A percentile compares a stretch with the other conserved stretches of the same genome.
phyloP scores from a whole-genome alignment of 2,797 vertebrate species.

The Numenius phaeopus region DNA sequence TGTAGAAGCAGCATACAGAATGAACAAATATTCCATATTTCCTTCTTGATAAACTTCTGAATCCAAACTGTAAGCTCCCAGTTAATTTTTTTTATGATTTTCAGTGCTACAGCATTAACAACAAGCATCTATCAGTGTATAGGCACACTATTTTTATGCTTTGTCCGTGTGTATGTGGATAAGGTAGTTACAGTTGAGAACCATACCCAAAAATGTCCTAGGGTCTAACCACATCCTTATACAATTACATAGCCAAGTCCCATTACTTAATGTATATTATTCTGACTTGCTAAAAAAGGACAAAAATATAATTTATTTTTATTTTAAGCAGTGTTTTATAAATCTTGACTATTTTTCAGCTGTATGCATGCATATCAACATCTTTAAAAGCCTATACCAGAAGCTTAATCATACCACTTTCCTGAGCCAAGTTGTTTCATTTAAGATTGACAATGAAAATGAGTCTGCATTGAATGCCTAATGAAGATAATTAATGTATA shows the following conservation, averaged over 20 bases:
- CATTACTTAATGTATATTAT: neutral
- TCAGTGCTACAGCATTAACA: neutral
- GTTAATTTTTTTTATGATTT: neutral
- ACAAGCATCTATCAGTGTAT: neutral
- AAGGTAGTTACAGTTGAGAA: neutral
- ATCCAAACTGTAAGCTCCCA: neutral
- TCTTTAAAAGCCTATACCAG: neutral
- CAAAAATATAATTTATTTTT: neutral
- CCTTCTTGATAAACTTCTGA: neutral
- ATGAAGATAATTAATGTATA: neutral
- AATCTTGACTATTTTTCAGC: neutral
- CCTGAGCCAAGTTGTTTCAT: neutral
- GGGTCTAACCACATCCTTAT: neutral
- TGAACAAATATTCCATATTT: neutral
- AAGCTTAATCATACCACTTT: neutral
- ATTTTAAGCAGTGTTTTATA: neutral
- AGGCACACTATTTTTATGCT: neutral
- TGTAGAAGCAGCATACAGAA: neutral
- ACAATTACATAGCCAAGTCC: neutral
- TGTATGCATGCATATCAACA: rapidly evolving
- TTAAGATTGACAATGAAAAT: neutral
- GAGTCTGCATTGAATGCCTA: neutral
- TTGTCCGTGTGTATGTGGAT: neutral
- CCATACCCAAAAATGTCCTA: neutral
- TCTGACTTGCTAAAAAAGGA: neutral